Base-by-base conservation (phyloP, 2,797 vertebrate species). In the Bovichtus variegatus region DNA sequence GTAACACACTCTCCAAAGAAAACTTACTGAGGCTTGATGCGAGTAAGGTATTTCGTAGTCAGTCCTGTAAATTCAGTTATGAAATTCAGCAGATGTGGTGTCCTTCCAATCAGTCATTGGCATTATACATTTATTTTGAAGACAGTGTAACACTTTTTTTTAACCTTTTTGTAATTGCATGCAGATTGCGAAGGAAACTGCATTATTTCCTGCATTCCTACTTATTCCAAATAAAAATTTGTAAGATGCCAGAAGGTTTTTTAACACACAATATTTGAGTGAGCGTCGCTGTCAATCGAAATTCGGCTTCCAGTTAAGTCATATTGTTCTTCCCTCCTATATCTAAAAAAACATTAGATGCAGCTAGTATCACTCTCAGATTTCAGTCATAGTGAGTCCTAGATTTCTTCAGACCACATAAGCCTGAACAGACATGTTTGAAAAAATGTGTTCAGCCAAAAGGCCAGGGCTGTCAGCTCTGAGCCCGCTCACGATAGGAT, bases 391-490 rank as follows among this genome's bases (percentile, higher is more conserved):
- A 62, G 65, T 75, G 78, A 87, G 76, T 87, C 78, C 65, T 53
- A 53, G 64, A 84, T 85, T 81, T 86, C 78, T 74, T 82, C 65
- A 76, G 63, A 86, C 71, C 71, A 74, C 78, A 79, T 77, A 76
- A 86, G 78, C 76, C 81, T 80, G 78, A 86, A 80, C 71, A 84
- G 89, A 89, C 85, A 78, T 83, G 73, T 87, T 81, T 84, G 74
- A 72, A 88, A 86, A 58, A 87, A 84, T 58, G 74, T 83, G 82
- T 71, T 77, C 82, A 80, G 81, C 73, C 85, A 78, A 92, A 93
- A 91, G 87, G 90, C 85, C 91, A 91, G 5, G 11, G 76, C 86
- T 93, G 91, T 92, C 91, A 90, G 73, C 78, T 82, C 78, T 18
- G 71, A 83, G 83, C 69, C 81, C 71, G 66, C 86, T 88, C 86